phyloP scores from a whole-genome alignment of 2,888 invertebrate species.

The Hypomecis atomaria region DNA sequence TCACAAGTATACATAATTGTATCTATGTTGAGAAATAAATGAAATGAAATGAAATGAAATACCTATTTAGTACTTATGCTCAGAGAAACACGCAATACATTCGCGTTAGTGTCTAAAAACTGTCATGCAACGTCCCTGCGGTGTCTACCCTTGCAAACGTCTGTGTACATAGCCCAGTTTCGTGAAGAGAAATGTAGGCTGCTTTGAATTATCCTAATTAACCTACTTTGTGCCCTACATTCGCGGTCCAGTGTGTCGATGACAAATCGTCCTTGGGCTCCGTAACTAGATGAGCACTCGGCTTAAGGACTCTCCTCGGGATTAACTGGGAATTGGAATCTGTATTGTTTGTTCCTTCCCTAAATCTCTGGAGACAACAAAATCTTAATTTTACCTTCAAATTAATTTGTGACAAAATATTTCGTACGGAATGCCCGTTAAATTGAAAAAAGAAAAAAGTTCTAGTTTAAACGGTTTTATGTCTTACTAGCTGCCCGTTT shows the following conservation, averaged over 20 bases:
- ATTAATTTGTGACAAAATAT: neutral
- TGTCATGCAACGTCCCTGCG: no score
- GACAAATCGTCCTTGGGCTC: conserved; percentile 22
- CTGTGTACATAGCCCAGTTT: conserved; percentile 24
- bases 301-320: conserved; percentile 5
- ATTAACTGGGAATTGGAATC: conserved; percentile 15
- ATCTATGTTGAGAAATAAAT: no score
- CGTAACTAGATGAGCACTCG: conserved; percentile 9
- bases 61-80: no score
- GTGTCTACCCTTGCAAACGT: neutral
- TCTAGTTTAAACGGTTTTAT: no score
- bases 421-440: no score
- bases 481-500: no score
- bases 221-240: conserved; percentile 30
- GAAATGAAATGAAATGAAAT: no score
- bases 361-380: neutral
- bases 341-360: conserved; percentile 9
- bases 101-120: no score
- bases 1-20: no score
- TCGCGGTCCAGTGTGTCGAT: conserved; percentile 30
- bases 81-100: no score
- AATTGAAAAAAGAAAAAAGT: no score
- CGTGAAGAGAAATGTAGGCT: conserved; percentile 28
- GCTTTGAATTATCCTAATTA: conserved; percentile 34
- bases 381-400: neutral